These are phyloP conservation scores for Drosophila meridionalis DNA, from an alignment of 2,888 invertebrate species.

Conservation along the genomic window DNA sequence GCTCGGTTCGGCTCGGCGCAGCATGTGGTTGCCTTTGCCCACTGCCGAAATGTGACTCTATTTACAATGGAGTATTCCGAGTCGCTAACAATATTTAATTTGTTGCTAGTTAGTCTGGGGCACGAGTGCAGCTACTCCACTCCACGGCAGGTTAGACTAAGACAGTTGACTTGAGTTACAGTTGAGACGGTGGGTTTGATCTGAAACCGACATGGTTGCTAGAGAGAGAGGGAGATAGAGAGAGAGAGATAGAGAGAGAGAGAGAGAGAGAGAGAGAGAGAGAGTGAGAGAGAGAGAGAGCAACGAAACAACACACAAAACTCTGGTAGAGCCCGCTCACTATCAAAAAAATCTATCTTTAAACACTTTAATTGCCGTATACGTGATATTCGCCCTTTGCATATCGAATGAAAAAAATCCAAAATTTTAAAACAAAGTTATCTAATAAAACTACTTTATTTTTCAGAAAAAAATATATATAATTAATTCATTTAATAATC, in stretches of 20 bases:
- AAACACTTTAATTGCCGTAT: too few relatives aligned
- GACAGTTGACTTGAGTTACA: background rate
- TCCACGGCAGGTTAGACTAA: background rate
- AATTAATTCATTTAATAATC: too few relatives aligned
- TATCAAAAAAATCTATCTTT: too few relatives aligned
- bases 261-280: background rate
- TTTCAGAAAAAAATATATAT: too few relatives aligned
- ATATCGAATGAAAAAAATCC: too few relatives aligned
- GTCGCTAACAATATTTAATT: conserved; percentile 3
- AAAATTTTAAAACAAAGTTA: too few relatives aligned
- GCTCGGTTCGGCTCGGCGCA: background rate
- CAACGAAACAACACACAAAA: too few relatives aligned
- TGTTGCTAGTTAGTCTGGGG: background rate
- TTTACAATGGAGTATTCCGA: background rate
- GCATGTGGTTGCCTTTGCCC: conserved; percentile 19
- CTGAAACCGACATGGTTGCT: background rate
- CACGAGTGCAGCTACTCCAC: background rate
- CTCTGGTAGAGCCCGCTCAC: too few relatives aligned
- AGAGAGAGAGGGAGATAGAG: background rate
- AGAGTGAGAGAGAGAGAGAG: too few relatives aligned
- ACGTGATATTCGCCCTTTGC: too few relatives aligned
- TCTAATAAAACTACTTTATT: too few relatives aligned
- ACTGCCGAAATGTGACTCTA: conserved; percentile 12
- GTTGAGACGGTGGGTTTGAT: background rate
- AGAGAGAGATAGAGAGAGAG: background rate